These are phyloP conservation scores for Dolichotis patagonum DNA, from an alignment of 2,113 vertebrate genomes.

Conservation along the genomic window DNA sequence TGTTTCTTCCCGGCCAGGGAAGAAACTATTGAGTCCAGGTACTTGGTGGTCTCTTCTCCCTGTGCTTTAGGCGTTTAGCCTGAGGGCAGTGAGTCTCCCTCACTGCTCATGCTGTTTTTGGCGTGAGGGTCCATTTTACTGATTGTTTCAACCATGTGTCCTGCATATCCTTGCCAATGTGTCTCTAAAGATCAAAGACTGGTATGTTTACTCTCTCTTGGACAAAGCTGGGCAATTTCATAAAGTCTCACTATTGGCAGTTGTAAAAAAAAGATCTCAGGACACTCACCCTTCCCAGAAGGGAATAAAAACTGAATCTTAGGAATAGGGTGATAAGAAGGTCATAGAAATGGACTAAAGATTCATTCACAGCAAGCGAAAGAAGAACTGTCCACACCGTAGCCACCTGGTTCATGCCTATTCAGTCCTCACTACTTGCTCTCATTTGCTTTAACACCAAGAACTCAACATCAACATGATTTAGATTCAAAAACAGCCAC, in stretches of 20 bases:
- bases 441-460: neutral
- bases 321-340: neutral
- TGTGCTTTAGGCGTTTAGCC: no score
- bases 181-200: constrained; percentile 91
- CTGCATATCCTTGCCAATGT: constrained; percentile 89
- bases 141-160: constrained; percentile 89
- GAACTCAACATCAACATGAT: neutral
- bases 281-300: neutral
- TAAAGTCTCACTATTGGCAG: constrained; percentile 87
- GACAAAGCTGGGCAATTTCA: constrained; percentile 90
- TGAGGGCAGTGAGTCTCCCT: no score
- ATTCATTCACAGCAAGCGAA: constrained; percentile 39
- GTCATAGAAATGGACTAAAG: neutral
- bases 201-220: constrained; percentile 91
- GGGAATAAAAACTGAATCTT: neutral
- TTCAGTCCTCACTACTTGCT: neutral
- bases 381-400: neutral
- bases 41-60: no score
- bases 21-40: no score
- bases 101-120: no score
- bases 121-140: constrained; percentile 73
- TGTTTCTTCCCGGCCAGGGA: no score
- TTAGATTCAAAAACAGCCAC: constrained; percentile 61
- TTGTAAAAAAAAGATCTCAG: constrained; percentile 79
- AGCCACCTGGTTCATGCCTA: neutral